These are phyloP conservation scores for Clivina fossor DNA, from an alignment of 2,888 invertebrate genomes.

Conservation along the genomic window DNA sequence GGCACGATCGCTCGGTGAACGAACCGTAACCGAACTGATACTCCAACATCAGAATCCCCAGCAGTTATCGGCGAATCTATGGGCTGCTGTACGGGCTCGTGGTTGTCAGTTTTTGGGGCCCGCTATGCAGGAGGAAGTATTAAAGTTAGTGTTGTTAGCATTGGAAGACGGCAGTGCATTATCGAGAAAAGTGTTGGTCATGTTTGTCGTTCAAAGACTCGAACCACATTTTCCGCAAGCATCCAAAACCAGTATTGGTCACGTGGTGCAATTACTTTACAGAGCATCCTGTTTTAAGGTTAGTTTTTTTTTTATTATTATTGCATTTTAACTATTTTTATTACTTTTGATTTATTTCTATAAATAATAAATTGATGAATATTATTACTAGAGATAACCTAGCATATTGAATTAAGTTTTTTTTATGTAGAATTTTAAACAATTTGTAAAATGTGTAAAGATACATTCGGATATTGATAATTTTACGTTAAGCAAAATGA, in stretches of 20 bases:
- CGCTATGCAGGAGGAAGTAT: conserved; percentile 98
- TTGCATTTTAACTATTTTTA: background rate
- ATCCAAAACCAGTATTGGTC: conserved; percentile 98
- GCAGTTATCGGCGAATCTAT: conserved; percentile 88
- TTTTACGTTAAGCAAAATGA: too few species aligned
- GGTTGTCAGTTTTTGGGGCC: conserved; percentile 99
- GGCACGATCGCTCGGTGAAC: conserved; percentile 90
- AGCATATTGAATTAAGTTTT: too few species aligned
- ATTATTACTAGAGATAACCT: too few species aligned
- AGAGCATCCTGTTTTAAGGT: conserved; percentile 98
- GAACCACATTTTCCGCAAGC: conserved; percentile 95
- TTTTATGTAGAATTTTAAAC: too few species aligned
- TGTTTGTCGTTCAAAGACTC: conserved; percentile 97
- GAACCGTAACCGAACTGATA: conserved; percentile 91
- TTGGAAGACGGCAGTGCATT: conserved; percentile 93
- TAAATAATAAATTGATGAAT: too few species aligned
- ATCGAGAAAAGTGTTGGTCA: conserved; percentile 91
- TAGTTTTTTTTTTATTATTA: conserved; percentile 38
- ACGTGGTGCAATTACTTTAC: conserved; percentile 96
- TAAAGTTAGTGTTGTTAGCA: conserved; percentile 89
- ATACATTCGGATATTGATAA: too few species aligned
- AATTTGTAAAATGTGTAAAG: too few species aligned
- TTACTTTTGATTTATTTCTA: background rate
- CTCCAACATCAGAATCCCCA: conserved; percentile 95
- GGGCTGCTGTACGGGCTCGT: conserved; percentile 95